Evolutionary conservation across 2,113 vertebrate genomes (phyloP).

Genomic region (Colius striatus): DNA sequence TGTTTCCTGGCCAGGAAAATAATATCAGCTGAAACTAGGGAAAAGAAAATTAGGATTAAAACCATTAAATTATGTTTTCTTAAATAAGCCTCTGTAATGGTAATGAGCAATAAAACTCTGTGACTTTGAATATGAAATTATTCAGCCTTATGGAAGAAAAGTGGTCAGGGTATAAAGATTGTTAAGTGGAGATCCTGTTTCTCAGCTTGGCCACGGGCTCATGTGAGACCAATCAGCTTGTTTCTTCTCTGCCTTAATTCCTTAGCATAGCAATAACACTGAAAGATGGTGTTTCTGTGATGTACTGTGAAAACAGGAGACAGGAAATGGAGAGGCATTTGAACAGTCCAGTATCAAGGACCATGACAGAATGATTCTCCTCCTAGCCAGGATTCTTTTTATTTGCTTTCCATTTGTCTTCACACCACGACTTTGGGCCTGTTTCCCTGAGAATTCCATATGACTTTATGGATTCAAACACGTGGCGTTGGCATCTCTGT

Average conservation of each 20-base stretch:
- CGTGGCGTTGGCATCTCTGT: accelerated
- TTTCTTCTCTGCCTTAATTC: not conserved
- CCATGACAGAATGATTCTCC: not conserved
- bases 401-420: not conserved
- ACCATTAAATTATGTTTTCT: not conserved
- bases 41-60: too few relatives aligned
- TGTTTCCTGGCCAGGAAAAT: not conserved
- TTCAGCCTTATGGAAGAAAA: not conserved
- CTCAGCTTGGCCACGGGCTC: not conserved
- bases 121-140: not conserved
- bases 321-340: accelerated
- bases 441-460: not conserved
- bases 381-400: not conserved
- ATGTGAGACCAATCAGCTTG: not conserved
- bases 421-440: not conserved
- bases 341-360: not conserved
- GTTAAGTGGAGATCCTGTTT: not conserved
- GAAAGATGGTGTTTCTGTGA: not conserved
- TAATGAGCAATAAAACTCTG: not conserved
- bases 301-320: not conserved
- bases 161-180: too few relatives aligned
- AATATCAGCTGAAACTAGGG: too few relatives aligned
- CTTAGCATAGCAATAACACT: accelerated
- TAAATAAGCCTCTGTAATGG: not conserved
- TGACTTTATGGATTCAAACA: not conserved